phyloP scores from a whole-genome alignment of 2,113 vertebrate genomes.

The Petrocephalus zakoni region DNA sequence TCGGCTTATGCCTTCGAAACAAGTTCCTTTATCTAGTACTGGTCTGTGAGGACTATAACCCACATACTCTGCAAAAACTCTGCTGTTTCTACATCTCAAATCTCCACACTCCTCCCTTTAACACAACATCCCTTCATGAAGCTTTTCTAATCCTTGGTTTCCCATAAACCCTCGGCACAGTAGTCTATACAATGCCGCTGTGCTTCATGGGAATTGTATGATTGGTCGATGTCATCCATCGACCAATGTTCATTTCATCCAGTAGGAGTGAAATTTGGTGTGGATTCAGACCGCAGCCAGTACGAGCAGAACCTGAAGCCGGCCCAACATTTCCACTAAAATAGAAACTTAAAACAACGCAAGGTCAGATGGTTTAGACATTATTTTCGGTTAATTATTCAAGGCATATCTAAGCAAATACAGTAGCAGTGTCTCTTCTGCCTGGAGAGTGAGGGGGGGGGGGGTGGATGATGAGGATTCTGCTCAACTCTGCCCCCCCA shows the following conservation, averaged over 20 bases:
- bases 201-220: background rate
- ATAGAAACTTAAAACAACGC: background rate
- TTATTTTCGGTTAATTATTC: background rate
- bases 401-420: background rate
- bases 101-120: background rate
- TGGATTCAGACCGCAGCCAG: background rate
- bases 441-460: background rate
- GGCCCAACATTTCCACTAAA: background rate
- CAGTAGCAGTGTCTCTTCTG: background rate
- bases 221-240: background rate
- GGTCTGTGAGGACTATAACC: background rate
- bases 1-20: background rate
- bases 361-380: background rate
- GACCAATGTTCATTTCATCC: background rate
- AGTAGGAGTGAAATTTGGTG: background rate
- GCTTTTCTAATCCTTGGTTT: background rate
- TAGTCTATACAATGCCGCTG: background rate
- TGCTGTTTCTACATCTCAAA: too few relatives aligned
- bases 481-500: constrained; percentile 37
- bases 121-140: background rate
- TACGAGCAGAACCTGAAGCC: background rate
- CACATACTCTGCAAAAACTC: background rate
- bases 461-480: background rate
- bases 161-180: background rate
- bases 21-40: background rate